phyloP scores from a whole-genome alignment of 2,888 invertebrate genomes.

The Lucinisca nassula region DNA sequence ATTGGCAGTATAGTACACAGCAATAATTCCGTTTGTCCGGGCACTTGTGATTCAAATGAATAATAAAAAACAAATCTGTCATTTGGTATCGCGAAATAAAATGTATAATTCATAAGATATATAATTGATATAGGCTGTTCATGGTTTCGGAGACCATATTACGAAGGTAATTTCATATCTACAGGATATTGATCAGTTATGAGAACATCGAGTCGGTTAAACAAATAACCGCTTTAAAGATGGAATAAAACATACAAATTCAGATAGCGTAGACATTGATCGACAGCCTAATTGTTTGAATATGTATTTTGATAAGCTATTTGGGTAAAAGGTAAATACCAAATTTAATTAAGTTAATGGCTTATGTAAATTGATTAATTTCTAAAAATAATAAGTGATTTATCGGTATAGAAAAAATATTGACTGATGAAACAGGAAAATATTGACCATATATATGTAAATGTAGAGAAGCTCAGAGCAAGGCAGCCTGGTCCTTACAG shows the following conservation, averaged over 20 bases:
- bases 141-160: neutral
- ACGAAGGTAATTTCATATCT: conserved; percentile 15
- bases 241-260: conserved; percentile 3
- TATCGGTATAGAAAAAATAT: conserved; percentile 3
- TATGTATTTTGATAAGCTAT: conserved; percentile 19
- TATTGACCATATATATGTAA: conserved; percentile 1
- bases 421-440: neutral
- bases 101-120: conserved; percentile 19
- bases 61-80: conserved; percentile 10
- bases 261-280: neutral
- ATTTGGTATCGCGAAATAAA: neutral
- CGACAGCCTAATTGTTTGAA: neutral
- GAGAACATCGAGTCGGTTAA: neutral
- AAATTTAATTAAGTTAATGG: conserved; percentile 17
- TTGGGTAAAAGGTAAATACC: conserved; percentile 10
- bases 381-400: conserved; percentile 17
- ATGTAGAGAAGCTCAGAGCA: no score
- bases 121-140: conserved; percentile 17
- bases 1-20: no score
- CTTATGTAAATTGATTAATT: conserved; percentile 19
- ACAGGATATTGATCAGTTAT: neutral
- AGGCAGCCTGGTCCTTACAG: no score
- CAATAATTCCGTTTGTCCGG: neutral
- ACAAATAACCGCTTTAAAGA: conserved; percentile 17
- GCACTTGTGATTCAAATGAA: neutral